Conservation (phyloP, 2,113 vertebrate species). For the Leucosticte australis region DNA sequence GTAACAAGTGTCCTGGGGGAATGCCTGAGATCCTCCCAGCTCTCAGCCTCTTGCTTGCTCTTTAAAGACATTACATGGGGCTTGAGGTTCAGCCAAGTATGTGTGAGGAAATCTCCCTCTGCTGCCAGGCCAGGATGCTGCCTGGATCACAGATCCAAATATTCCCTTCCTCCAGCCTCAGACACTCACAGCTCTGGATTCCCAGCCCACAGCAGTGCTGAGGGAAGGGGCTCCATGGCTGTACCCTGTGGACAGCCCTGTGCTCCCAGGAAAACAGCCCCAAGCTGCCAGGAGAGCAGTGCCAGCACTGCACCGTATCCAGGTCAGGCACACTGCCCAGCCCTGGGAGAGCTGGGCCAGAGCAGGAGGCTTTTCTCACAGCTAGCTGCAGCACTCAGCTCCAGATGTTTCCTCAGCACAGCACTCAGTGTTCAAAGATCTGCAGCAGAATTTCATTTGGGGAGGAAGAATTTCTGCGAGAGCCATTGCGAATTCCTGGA, state of each 20-base stretch:
- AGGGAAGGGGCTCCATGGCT: not conserved
- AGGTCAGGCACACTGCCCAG: not conserved
- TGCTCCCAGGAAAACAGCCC: not conserved
- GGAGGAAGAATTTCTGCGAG: not conserved
- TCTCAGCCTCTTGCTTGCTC: not conserved
- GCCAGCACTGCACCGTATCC: not conserved
- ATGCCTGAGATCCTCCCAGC: not conserved
- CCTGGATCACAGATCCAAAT: not conserved
- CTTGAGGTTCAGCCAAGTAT: slow-evolving; percentile 39
- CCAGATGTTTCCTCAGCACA: not conserved
- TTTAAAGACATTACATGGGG: slow-evolving; percentile 32
- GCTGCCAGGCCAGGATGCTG: slow-evolving; percentile 55
- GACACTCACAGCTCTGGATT: not conserved
- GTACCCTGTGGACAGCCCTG: not conserved
- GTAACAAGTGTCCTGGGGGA: slow-evolving; percentile 10
- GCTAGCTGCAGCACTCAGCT: not conserved
- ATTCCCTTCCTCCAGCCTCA: not conserved
- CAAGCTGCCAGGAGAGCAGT: not conserved
- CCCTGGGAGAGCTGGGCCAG: not conserved
- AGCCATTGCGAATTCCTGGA: not conserved
- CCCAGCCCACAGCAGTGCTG: not conserved
- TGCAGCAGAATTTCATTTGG: not conserved
- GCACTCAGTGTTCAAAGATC: not conserved
- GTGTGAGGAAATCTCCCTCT: slow-evolving; percentile 42
- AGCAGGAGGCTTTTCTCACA: not conserved